phyloP scores from a whole-genome alignment of 2,113 vertebrate genomes.

The Platysternon megacephalum region DNA sequence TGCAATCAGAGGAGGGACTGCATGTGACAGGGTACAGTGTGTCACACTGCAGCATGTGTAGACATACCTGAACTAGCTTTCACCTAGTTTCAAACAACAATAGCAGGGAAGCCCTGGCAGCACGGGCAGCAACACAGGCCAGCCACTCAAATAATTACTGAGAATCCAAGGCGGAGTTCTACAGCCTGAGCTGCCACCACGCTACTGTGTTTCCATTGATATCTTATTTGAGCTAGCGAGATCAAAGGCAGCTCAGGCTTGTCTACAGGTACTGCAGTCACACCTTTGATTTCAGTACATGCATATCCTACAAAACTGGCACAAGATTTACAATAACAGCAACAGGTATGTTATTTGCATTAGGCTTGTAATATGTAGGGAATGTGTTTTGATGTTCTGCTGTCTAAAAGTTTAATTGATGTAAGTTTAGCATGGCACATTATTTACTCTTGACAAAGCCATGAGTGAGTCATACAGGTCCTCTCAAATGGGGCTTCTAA shows the following conservation, averaged over 20 bases:
- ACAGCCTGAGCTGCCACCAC: not conserved
- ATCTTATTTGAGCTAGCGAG: not conserved
- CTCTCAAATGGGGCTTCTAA: not conserved
- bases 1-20: not conserved
- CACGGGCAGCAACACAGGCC: not conserved
- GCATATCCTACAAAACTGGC: not conserved
- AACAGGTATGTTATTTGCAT: not conserved
- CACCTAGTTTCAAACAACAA: not conserved
- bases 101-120: not conserved
- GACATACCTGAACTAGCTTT: not conserved
- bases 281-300: not conserved
- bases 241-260: not conserved
- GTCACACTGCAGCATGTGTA: not conserved
- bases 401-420: not conserved
- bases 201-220: not conserved
- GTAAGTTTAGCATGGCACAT: not conserved
- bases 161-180: not conserved
- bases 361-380: not conserved
- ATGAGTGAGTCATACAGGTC: not conserved
- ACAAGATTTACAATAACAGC: not conserved
- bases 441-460: not conserved
- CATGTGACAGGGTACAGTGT: not conserved
- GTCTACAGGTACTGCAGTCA: not conserved
- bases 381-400: accelerated
- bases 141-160: not conserved